Conservation (phyloP, 2,797 vertebrate genomes). For the Monodelphis domestica region DNA sequence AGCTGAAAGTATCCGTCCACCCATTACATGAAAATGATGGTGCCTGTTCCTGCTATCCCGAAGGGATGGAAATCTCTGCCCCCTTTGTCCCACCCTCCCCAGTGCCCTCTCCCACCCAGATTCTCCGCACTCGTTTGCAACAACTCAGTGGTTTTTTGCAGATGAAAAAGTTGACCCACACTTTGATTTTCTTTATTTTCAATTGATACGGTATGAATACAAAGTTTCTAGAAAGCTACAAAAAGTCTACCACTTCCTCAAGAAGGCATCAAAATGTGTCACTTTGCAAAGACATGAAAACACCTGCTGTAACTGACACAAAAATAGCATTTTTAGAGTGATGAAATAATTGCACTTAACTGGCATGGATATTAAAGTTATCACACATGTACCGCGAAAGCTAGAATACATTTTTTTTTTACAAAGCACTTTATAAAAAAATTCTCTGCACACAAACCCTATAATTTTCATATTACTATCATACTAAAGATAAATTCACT, state of each 20-base stretch:
- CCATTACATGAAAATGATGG: not conserved
- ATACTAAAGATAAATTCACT: slow-evolving; percentile 96
- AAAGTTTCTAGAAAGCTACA: slow-evolving; percentile 99
- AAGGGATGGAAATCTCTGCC: not conserved
- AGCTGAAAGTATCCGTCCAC: not conserved
- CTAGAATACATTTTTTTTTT: slow-evolving; percentile 95
- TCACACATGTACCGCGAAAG: slow-evolving; percentile 99
- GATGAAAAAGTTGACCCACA: slow-evolving; percentile 84
- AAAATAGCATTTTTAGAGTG: slow-evolving; percentile 94
- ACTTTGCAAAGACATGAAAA: slow-evolving; percentile 98
- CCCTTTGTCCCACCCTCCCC: not conserved
- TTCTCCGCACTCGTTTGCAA: slow-evolving; percentile 34
- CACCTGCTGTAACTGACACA: slow-evolving; percentile 98
- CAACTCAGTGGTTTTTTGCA: slow-evolving; percentile 50
- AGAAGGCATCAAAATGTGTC: slow-evolving; percentile 99
- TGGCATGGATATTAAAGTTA: slow-evolving; percentile 97
- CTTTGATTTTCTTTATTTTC: slow-evolving; percentile 96
- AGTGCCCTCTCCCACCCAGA: not conserved
- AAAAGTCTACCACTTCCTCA: slow-evolving; percentile 99
- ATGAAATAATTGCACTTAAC: slow-evolving; percentile 95
- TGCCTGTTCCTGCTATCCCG: not conserved
- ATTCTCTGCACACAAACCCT: slow-evolving; percentile 95
- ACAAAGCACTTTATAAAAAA: slow-evolving; percentile 98
- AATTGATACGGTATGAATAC: slow-evolving; percentile 99
- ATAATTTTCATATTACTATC: slow-evolving; percentile 95